A percentile compares a stretch with the other conserved stretches of the same genome.
Evolutionary conservation across 2,113 vertebrate genomes (phyloP).

Genomic region (Xiphophorus couchianus): DNA sequence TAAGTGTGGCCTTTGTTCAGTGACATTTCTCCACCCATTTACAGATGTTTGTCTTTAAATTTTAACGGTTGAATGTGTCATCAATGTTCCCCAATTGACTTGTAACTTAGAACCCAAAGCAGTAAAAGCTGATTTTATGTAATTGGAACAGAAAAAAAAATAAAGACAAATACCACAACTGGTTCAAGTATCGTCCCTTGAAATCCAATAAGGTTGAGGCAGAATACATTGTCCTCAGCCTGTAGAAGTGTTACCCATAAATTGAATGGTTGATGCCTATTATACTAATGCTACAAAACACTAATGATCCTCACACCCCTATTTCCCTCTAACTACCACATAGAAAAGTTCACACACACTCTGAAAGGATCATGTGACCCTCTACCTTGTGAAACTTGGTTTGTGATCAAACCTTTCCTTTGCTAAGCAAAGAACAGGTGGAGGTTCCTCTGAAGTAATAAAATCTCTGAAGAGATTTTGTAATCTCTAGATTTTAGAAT

Average conservation of each 20-base stretch:
- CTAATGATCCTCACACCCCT: constrained; percentile 33
- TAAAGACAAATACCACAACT: background rate
- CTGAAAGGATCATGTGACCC: constrained; percentile 69
- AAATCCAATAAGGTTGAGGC: constrained; percentile 66
- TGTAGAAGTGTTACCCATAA: constrained; percentile 40
- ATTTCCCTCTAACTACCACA: constrained; percentile 36
- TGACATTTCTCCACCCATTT: constrained; percentile 10
- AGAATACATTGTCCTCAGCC: constrained; percentile 34
- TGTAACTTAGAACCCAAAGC: background rate
- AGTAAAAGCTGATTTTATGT: background rate
- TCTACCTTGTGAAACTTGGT: constrained; percentile 58
- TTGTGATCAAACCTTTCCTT: no score
- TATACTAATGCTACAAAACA: constrained; percentile 36
- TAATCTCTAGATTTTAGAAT: background rate
- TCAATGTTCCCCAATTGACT: background rate
- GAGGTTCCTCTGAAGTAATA: background rate
- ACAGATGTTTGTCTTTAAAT: constrained; percentile 22
- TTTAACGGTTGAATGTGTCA: background rate
- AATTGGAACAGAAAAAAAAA: background rate
- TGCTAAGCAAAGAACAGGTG: background rate
- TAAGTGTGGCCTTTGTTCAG: constrained; percentile 5
- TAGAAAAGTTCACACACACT: background rate
- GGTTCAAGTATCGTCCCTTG: constrained; percentile 47
- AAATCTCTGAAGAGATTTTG: background rate
- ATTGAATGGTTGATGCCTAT: constrained; percentile 37